Conservation (phyloP, 2,113 vertebrate genomes). For the Ptyas mucosa region DNA sequence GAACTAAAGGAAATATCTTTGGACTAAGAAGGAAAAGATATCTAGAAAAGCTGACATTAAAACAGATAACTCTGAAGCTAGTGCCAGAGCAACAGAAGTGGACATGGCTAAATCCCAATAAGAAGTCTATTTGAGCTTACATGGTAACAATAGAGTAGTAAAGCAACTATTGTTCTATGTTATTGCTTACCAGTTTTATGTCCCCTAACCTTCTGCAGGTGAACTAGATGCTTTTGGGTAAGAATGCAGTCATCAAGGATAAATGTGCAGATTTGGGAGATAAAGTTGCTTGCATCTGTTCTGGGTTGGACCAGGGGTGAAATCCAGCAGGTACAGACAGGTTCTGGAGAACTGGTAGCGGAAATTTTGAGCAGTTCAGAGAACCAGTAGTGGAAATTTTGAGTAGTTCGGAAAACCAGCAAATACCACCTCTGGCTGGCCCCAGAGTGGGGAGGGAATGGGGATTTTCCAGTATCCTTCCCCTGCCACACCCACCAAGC, state of each 20-base stretch:
- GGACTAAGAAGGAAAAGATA: neutral
- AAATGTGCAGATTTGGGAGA: neutral
- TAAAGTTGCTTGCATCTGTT: neutral
- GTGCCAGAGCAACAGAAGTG: neutral
- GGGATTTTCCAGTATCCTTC: no score
- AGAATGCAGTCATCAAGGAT: neutral
- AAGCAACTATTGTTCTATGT: neutral
- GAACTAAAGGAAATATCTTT: neutral
- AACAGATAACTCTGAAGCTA: neutral
- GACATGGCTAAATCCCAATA: neutral
- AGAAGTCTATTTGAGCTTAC: neutral
- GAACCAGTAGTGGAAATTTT: no score
- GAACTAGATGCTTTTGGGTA: neutral
- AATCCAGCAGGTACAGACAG: no score
- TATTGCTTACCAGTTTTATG: neutral
- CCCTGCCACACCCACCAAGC: no score
- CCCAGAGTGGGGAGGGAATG: no score
- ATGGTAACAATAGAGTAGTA: neutral
- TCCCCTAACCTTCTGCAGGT: neutral
- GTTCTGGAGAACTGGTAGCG: no score
- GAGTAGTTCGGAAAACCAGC: no score
- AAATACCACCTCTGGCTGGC: no score
- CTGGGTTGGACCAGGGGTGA: neutral
- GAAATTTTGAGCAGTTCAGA: no score
- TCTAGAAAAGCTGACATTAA: neutral